Evolutionary conservation across 30 jellyfish, hydroid and myxozoan genomes (phyloP), one percentile per base, ranked within the genome.

Genomic region (Aurelia coerulea): DNA sequence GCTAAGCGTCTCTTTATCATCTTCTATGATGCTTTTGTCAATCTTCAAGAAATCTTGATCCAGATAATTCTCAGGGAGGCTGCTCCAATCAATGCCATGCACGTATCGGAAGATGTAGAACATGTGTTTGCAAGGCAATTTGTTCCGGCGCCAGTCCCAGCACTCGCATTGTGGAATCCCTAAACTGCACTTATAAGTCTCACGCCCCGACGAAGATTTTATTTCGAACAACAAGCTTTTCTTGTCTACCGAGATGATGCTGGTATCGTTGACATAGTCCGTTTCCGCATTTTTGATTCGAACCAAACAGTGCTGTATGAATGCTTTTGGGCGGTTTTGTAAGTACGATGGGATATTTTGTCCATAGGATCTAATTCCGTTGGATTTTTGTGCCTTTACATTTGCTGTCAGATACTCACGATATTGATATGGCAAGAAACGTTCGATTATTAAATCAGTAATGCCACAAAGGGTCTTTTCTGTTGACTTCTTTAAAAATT

Each of bases 401-500:
- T 35, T 73, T 73, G 69, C 84, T 41, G 84, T 73, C 29, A 73
- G 67, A 52, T 39, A 73, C 68, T 51, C 84, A 32, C 84, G 68
- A 51, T 73, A 73, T 68, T 31, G 62, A 18, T 73, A 51, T 29
- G 84, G 84, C 51, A 73, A 33, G 62, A 73, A 73, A 10, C 62
- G 17, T 42, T 73, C 84, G 37, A 73, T 73, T 29, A 73, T 51
- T 34, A 73, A 15, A 23, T n/a, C 58, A 7, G 62, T 50, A 42
- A 73, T 73, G 46, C 69, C 67, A 42, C 84, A 73, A 42, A 73
- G 68, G 35, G 84, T 39, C 84, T 73, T 73, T 50, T 73, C 69
- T 53, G 84, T 37, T 19, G 84, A 73, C 62, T 51, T 41, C 62
- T 51, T 73, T 52, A 73, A 51, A 73, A 73, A 51, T 52, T 73